Base-by-base conservation (phyloP, 2,888 invertebrate species). In the Hedya salicella region DNA sequence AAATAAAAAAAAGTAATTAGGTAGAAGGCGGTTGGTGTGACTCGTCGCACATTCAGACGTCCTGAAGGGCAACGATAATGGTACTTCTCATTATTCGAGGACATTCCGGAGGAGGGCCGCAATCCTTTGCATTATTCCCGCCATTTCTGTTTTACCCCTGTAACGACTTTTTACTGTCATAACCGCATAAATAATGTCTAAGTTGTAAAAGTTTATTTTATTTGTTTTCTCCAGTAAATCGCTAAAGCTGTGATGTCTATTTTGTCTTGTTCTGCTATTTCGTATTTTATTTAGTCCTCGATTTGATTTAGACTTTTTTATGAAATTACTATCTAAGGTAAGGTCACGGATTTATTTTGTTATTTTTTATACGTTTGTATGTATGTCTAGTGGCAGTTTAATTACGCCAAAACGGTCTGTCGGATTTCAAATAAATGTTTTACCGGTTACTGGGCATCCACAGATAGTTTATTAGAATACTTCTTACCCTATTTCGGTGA, bases 31-130 rank as follows among this genome's bases (percentile, higher is more conserved):
- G 19, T 42, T 70, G 71, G 77, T 80, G 76, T 79, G 56, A 77
- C 8, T 44, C 30, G 2, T 48, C 54, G 11, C 56, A 44, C 49
- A 32, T 61, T 65, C 65, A 59, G 60, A 25, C 25, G 69, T 71
- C 73, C 71, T 69, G 68, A 67, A 68, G 71, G 78, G 72, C 73
- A 73, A 69, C 73, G 67, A 74, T 78, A 78, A 80, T 78, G 75
- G 70, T 70, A 68, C 72, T 74, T 74, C 74, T 78, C 78, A 79
- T 79, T 81, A 79, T 80, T 76, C 77, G 77, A 72, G 69, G 73
- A 76, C 75, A 73, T 70, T 76, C 64, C 21, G 68, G 61, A 66
- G 61, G 68, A 69, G 61, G 60, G 50, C 25, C 63, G 48, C 44
- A 68, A 68, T 49, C 62, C 54, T 72, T 70, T 70, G 52, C 59